Percentiles rank a stretch among this genome's conserved stretches.
phyloP scores from a whole-genome alignment of 2,113 vertebrate species.

The Zeus faber region DNA sequence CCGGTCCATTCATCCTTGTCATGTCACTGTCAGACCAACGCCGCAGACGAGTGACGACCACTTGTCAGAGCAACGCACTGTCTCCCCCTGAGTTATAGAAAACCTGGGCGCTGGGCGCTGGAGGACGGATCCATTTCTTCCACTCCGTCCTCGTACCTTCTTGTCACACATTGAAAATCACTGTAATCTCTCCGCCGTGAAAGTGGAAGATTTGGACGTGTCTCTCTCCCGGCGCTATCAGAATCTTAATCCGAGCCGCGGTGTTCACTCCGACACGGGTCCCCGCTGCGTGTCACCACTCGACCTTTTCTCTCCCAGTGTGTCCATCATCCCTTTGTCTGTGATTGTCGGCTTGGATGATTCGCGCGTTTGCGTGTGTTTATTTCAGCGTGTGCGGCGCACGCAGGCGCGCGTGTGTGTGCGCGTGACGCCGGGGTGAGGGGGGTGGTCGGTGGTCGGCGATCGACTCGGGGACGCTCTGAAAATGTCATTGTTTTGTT shows the following conservation, averaged over 20 bases:
- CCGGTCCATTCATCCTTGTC: slow-evolving; percentile 67
- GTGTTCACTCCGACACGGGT: slow-evolving; percentile 34
- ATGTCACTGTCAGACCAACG: slow-evolving; percentile 69
- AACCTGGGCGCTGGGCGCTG: slow-evolving; percentile 55
- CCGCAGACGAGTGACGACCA: slow-evolving; percentile 70
- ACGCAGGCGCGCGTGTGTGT: too few relatives aligned
- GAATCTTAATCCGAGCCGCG: slow-evolving; percentile 39
- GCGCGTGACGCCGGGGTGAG: neutral
- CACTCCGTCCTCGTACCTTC: slow-evolving; percentile 40
- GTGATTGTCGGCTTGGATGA: slow-evolving; percentile 42
- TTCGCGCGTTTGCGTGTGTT: slow-evolving; percentile 48
- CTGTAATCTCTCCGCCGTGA: slow-evolving; percentile 33
- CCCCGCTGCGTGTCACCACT: slow-evolving; percentile 45
- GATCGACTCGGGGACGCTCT: too few relatives aligned
- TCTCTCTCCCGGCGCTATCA: slow-evolving; percentile 19
- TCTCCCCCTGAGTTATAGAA: slow-evolving; percentile 70
- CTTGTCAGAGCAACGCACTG: slow-evolving; percentile 53
- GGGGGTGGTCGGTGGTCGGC: too few relatives aligned
- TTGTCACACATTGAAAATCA: slow-evolving; percentile 44
- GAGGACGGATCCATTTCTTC: slow-evolving; percentile 66
- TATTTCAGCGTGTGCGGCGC: slow-evolving; percentile 31
- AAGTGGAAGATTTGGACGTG: slow-evolving; percentile 31
- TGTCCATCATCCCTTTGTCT: slow-evolving; percentile 55
- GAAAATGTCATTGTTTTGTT: slow-evolving; percentile 67
- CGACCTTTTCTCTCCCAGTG: slow-evolving; percentile 45